phyloP scores from a whole-genome alignment of 2,113 vertebrate genomes.

The Cercopithecus mona region DNA sequence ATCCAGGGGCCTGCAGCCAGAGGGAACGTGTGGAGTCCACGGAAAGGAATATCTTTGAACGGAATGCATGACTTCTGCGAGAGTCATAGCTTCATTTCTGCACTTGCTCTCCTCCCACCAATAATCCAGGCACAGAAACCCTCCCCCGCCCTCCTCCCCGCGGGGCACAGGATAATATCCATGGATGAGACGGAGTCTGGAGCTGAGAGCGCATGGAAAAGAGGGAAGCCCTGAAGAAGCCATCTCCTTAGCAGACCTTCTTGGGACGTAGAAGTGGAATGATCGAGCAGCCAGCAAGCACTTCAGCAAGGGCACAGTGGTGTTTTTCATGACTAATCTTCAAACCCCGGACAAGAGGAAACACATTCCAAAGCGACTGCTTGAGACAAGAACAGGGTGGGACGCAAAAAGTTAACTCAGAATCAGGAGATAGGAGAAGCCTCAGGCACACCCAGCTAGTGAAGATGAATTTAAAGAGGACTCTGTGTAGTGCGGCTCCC shows the following conservation, averaged over 20 bases:
- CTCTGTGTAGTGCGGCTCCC: background rate
- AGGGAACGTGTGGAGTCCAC: background rate
- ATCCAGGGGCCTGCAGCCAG: background rate
- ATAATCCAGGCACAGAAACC: background rate
- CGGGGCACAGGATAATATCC: background rate
- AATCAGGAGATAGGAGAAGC: background rate
- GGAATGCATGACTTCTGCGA: background rate
- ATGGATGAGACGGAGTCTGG: background rate
- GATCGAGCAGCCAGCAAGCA: background rate
- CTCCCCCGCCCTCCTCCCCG: too few relatives aligned
- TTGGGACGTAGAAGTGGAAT: background rate
- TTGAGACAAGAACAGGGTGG: background rate
- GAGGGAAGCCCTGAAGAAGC: background rate
- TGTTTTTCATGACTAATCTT: background rate
- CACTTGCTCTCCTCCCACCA: background rate
- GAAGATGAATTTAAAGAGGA: background rate
- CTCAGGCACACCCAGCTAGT: background rate
- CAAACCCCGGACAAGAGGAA: background rate
- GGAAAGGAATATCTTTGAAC: background rate
- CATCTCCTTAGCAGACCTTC: background rate
- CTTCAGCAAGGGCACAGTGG: background rate
- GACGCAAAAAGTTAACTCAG: background rate
- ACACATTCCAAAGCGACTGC: background rate
- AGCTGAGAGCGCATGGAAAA: background rate
- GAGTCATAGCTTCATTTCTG: background rate